phyloP scores from a whole-genome alignment of 2,797 vertebrate species.

The Taenioides sp. region DNA sequence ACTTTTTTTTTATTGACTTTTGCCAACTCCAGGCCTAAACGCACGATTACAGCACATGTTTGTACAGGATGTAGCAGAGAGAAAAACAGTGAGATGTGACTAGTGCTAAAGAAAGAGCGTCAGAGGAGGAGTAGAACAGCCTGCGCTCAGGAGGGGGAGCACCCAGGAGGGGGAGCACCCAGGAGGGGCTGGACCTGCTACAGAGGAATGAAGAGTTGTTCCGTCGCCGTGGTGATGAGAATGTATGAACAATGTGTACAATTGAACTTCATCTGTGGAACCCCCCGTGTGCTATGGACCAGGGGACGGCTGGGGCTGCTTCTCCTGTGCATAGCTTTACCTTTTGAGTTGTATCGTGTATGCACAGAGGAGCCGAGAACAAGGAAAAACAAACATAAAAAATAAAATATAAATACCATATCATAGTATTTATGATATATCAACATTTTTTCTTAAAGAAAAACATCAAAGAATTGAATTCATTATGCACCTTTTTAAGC shows the following conservation, averaged over 20 bases:
- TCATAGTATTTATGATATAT: slow-evolving; percentile 87
- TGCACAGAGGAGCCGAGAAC: slow-evolving; percentile 87
- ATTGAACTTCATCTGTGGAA: slow-evolving; percentile 72
- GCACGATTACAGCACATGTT: slow-evolving; percentile 95
- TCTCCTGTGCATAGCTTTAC: slow-evolving; percentile 86
- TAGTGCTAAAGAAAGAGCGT: slow-evolving; percentile 88
- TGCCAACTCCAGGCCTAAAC: slow-evolving; percentile 94
- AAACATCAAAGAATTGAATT: slow-evolving; percentile 96
- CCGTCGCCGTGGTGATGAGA: slow-evolving; percentile 64
- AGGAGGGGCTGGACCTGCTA: slow-evolving; percentile 68
- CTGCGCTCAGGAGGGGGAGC: slow-evolving; percentile 74
- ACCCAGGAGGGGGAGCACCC: slow-evolving; percentile 63
- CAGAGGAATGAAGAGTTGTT: slow-evolving; percentile 84
- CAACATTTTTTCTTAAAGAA: slow-evolving; percentile 94
- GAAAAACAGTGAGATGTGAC: slow-evolving; percentile 86
- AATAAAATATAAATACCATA: slow-evolving; percentile 86
- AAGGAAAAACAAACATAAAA: slow-evolving; percentile 51
- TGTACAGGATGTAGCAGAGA: slow-evolving; percentile 88
- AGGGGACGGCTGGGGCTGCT: slow-evolving; percentile 75
- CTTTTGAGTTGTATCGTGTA: slow-evolving; percentile 82
- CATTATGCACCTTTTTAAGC: slow-evolving; percentile 96
- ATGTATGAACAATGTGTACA: slow-evolving; percentile 66
- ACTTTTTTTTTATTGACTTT: slow-evolving; percentile 76
- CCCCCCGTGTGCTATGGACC: slow-evolving; percentile 70
- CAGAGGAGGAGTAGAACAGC: slow-evolving; percentile 85